phyloP scores from a whole-genome alignment of 2,797 vertebrate genomes.

The Enteromius thamalakanensis region DNA sequence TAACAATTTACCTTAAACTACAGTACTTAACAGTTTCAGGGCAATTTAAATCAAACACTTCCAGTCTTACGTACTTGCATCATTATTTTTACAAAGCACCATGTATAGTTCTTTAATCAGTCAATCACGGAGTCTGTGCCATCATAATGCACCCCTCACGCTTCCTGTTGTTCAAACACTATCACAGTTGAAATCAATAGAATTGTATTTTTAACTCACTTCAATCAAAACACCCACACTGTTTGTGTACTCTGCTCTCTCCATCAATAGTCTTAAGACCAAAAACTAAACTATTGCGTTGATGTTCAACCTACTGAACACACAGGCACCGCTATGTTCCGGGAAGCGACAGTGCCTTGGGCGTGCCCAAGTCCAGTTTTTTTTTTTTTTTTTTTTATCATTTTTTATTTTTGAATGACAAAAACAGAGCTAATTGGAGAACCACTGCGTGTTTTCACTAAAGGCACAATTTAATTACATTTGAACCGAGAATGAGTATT shows the following conservation, averaged over 20 bases:
- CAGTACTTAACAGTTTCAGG: constrained; percentile 35
- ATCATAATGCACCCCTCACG: constrained; percentile 34
- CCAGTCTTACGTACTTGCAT: constrained; percentile 11
- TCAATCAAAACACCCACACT: constrained; percentile 57
- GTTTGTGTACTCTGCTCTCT: constrained; percentile 46
- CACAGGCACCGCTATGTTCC: constrained; percentile 67
- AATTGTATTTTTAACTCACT: constrained; percentile 57
- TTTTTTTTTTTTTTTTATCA: background rate
- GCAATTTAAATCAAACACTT: constrained; percentile 36
- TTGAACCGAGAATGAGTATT: constrained; percentile 83
- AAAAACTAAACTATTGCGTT: constrained; percentile 46
- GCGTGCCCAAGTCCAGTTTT: constrained; percentile 72
- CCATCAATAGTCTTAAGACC: constrained; percentile 55
- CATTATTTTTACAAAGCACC: constrained; percentile 49
- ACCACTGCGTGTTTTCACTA: constrained; percentile 84
- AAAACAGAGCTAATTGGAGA: constrained; percentile 86
- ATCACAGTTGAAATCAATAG: constrained; percentile 52
- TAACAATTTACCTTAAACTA: constrained; percentile 35
- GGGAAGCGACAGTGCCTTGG: constrained; percentile 73
- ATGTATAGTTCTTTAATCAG: constrained; percentile 46
- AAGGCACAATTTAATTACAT: constrained; percentile 88
- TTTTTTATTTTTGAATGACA: constrained; percentile 72
- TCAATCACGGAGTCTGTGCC: constrained; percentile 41
- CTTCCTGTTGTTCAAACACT: constrained; percentile 48
- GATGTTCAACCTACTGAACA: constrained; percentile 49